Evolutionary conservation across 2,797 vertebrate genomes (phyloP).

Genomic region (Molossus alvarezi): DNA sequence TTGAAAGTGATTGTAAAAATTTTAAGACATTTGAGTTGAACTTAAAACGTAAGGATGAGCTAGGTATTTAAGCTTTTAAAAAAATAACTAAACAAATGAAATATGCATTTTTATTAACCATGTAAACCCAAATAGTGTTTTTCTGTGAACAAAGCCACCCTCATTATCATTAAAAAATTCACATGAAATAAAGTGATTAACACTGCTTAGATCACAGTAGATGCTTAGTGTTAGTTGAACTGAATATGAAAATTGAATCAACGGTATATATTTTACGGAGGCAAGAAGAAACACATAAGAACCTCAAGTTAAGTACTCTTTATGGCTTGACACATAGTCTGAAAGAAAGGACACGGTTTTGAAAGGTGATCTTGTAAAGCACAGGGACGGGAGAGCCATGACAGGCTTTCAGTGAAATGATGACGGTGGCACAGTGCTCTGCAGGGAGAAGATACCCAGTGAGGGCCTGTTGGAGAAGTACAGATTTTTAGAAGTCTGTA

Average conservation of each 20-base stretch:
- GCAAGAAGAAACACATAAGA: not conserved
- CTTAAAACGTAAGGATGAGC: not conserved
- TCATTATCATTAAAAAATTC: not conserved
- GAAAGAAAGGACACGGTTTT: not conserved
- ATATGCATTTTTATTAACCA: not conserved
- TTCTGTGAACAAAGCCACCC: not conserved
- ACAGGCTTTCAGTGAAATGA: not conserved
- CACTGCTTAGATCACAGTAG: not conserved
- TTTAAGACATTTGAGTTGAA: not conserved
- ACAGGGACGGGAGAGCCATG: not conserved
- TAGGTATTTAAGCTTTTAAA: not conserved
- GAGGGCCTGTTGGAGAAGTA: not conserved
- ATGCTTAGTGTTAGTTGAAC: not conserved
- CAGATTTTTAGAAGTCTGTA: not conserved
- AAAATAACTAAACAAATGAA: not conserved
- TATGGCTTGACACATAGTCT: not conserved
- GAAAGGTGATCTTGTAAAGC: not conserved
- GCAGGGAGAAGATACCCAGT: not conserved
- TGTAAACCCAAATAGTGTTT: not conserved
- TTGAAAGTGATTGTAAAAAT: conserved; percentile 32
- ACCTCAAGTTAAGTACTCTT: not conserved
- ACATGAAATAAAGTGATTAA: not conserved
- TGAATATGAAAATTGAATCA: conserved; percentile 12
- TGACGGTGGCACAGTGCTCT: fast-evolving
- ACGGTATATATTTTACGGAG: not conserved